phyloP scores from a whole-genome alignment of 2,888 invertebrate genomes.

The Rhagonycha lutea region DNA sequence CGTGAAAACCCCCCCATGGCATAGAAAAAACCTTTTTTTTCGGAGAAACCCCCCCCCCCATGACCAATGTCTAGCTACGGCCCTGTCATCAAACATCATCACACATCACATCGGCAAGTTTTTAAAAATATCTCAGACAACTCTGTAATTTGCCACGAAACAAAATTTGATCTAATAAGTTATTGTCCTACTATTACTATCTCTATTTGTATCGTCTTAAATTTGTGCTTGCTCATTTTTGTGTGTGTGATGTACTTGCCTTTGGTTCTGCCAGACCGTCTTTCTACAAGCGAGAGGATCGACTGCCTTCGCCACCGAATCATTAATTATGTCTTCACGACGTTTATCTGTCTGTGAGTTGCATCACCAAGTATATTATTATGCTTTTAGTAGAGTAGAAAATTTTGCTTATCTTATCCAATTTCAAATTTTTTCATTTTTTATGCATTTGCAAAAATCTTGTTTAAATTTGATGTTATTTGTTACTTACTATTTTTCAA shows the following conservation, averaged over 20 bases:
- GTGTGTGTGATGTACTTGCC: conserved; percentile 33
- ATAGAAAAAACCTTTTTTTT: no score
- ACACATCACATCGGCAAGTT: not conserved
- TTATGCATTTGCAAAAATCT: conserved; percentile 2
- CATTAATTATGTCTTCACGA: conserved; percentile 47
- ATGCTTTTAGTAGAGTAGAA: conserved; percentile 15
- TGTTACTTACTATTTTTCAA: not conserved
- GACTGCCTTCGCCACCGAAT: conserved; percentile 47
- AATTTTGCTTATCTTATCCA: not conserved
- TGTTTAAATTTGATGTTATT: not conserved
- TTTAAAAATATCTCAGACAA: not conserved
- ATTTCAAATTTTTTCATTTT: not conserved
- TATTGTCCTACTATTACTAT: not conserved
- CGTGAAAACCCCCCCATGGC: no score
- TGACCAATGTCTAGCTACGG: no score
- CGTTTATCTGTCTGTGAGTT: conserved; percentile 42
- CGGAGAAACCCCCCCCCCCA: no score
- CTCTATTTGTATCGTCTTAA: conserved; percentile 23
- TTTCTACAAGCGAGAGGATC: conserved; percentile 52
- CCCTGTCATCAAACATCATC: no score
- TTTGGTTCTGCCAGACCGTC: conserved; percentile 44
- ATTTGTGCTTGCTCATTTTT: conserved; percentile 26
- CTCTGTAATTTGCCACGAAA: not conserved
- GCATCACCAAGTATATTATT: conserved; percentile 8
- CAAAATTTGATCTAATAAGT: not conserved